Base-by-base conservation (phyloP, 2,797 vertebrate genomes). In the Protosalanx chinensis region DNA sequence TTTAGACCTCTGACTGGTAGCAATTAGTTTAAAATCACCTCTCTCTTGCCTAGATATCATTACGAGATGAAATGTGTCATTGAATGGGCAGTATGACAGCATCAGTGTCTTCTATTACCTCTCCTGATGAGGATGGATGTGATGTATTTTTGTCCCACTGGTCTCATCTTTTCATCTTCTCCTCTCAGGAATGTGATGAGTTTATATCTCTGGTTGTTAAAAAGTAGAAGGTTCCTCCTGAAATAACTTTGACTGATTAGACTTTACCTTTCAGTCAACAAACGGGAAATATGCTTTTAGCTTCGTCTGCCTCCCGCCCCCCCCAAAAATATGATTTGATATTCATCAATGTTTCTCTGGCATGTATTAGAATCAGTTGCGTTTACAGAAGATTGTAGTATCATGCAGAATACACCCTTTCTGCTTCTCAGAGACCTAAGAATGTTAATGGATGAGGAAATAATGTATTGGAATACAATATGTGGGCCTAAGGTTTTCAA, bases 81-180 rank as follows among this genome's bases (percentile, higher is more conserved):
- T 67, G 37, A 72, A 66, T 58, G 60, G 66, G 57, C 12, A 33
- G 46, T 72, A 60, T 67, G 64, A 72, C 59, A 67, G 61, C 71
- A 67, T 65, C 56, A 51, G 32, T 57, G 71, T 41, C 66, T 64
- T 67, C 57, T 46, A 72, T 67, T 67, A 67, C 57, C 35, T n/a
- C 12, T 67, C 23, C 64, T 49, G 56, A 72, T 67, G 37, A 61
- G 64, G 59, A 66, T 58, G 71, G 35, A 72, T 72, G 46, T 18
- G 64, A 33, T 72, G 10, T 10, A 51, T 67, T 10, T 72, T 37
- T 64, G 30, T 37, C 32, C 8, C n/a, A 4, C 33, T 23, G 20
- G 20, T 23, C 56, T 27, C 23, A 27, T 60, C 23, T 7, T 12
- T 23, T 23, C 23, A 29, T 27, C 13, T 27, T 18, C 23, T 32